phyloP scores from a whole-genome alignment of 2,888 invertebrate species.

The Cheilosia grossa region DNA sequence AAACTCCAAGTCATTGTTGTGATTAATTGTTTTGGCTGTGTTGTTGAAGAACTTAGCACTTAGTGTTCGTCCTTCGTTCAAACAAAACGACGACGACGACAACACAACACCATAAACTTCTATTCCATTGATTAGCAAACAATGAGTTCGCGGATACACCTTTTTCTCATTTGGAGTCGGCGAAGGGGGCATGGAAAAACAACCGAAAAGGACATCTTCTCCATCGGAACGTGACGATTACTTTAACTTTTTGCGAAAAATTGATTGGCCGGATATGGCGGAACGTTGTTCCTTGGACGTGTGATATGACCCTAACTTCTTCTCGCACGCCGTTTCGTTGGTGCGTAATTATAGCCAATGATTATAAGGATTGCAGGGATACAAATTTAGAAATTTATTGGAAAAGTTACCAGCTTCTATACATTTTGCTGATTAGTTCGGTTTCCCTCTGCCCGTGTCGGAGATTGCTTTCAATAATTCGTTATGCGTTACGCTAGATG shows the following conservation, averaged over 20 bases:
- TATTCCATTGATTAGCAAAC: slow-evolving; percentile 72
- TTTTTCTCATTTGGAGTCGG: slow-evolving; percentile 28
- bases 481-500: slow-evolving; percentile 36
- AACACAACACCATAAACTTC: slow-evolving; percentile 46
- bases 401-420: slow-evolving; percentile 60
- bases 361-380: slow-evolving; percentile 66
- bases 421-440: slow-evolving; percentile 54
- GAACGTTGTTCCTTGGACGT: slow-evolving; percentile 13
- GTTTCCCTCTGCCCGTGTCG: too few relatives aligned
- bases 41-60: slow-evolving; percentile 38
- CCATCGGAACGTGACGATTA: slow-evolving; percentile 62
- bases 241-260: slow-evolving; percentile 33
- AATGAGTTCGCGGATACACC: slow-evolving; percentile 72
- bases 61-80: not conserved
- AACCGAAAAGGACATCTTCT: slow-evolving; percentile 57
- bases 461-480: slow-evolving; percentile 19
- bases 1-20: slow-evolving; percentile 68
- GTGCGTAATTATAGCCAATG: slow-evolving; percentile 71
- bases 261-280: slow-evolving; percentile 66
- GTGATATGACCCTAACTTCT: slow-evolving; percentile 24
- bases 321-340: slow-evolving; percentile 10
- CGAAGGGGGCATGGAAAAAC: not conserved
- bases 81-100: slow-evolving; percentile 21
- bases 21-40: slow-evolving; percentile 69
- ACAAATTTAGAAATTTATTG: slow-evolving; percentile 74